Base-by-base conservation (phyloP, 30 jellyfish, hydroid and myxozoan genomes). In the Turritopsis dohrnii region DNA sequence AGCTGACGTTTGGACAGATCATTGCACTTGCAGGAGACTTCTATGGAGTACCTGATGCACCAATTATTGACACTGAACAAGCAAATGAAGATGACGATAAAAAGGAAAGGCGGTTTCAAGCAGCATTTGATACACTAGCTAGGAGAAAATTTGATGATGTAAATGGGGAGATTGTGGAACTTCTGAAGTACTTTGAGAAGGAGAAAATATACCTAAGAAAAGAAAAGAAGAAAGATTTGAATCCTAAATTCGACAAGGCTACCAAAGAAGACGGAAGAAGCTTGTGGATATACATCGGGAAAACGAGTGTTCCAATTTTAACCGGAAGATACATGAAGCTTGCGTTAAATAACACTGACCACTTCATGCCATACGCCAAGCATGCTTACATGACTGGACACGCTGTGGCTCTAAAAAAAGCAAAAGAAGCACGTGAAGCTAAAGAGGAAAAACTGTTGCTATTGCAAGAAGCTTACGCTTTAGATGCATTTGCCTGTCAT, bases 401-500 rank as follows among this genome's bases (percentile, higher is more conserved):
- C 4, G 28, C 73, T 22, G 28, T 76, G 84, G 84, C 84, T 76
- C 72, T 76, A 25, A 74, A 76, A 76, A 29, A 76, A 53, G 84
- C 84, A 30, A 76, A 74, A 22, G 25, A 76, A 28, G 84, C 84
- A 28, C 21, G 72, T 30, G 84, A 18, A 4, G 84, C 22, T 18
- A 26, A 27, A 19, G 28, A 29, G 21, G 84, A 30, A 16, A n/a
- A 76, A 29, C 21, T 19, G 53, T n/a, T 31, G 1, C 76, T 29
- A 22, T 74, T 76, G 21, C 74, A 76, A 28, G 84, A 76, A 76
- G 84, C 84, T 0, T 76, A 76, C 25, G 18, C 84, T 30, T 31
- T 76, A 27, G 84, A 76, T 76, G 84, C 84, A 76, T 76, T 76
- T 76, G 84, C 84, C 20, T 76, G 84, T 52, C 84, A 76, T 28